Percentiles rank a stretch among this genome's conserved stretches.
Conservation (phyloP, 2,113 vertebrate genomes). For the Collichthys lucidus region DNA sequence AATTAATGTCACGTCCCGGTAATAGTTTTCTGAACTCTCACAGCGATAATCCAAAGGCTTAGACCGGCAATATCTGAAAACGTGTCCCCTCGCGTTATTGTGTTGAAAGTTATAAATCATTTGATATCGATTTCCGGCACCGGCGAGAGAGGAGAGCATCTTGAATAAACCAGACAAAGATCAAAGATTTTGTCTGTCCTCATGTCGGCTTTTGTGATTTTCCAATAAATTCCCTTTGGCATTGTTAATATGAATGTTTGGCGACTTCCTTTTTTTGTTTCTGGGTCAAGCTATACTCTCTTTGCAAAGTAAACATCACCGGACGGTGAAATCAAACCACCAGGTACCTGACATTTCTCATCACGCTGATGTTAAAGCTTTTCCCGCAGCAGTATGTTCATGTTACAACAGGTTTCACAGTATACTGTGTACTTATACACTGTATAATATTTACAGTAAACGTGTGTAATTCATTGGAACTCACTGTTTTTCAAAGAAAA, state of each 20-base stretch:
- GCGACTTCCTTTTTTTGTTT: constrained; percentile 4
- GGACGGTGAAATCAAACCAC: background rate
- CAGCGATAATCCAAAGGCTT: constrained; percentile 19
- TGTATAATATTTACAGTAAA: no score
- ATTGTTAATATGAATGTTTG: background rate
- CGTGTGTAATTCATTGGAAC: no score
- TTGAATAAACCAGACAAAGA: constrained; percentile 47
- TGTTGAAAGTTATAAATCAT: constrained; percentile 61
- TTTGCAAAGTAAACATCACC: background rate
- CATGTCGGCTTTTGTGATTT: constrained; percentile 23
- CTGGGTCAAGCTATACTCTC: background rate
- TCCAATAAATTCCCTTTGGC: constrained; percentile 20
- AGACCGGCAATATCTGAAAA: constrained; percentile 20
- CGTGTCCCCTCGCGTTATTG: background rate
- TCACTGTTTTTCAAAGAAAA: no score
- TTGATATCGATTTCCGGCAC: constrained; percentile 50
- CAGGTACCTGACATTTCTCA: background rate
- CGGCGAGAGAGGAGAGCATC: constrained; percentile 9
- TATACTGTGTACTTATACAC: no score
- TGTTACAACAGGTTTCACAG: background rate
- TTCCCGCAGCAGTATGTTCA: background rate
- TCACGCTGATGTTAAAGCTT: background rate
- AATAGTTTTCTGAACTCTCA: constrained; percentile 50
- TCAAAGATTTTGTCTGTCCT: constrained; percentile 51
- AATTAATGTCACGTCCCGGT: constrained; percentile 32